These are phyloP conservation scores for Trachelus stipa DNA, from an alignment of 2,888 invertebrate genomes.

Conservation along the genomic window DNA sequence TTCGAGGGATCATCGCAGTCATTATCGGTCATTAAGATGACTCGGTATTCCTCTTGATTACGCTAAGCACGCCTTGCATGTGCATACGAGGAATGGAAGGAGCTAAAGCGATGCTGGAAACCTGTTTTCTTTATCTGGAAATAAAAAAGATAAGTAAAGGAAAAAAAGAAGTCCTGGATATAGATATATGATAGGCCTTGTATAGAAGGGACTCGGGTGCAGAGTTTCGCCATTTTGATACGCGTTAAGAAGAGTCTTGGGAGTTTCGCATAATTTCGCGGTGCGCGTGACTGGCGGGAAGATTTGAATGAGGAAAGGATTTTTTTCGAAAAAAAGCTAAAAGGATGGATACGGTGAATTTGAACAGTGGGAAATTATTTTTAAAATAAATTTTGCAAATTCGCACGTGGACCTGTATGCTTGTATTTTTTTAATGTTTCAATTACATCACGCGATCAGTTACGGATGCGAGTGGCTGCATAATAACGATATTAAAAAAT, in stretches of 20 bases:
- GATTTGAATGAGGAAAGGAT: neutral
- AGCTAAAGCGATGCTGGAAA: neutral
- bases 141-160: neutral
- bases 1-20: slow-evolving; percentile 18
- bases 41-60: neutral
- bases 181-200: neutral
- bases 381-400: too few species aligned
- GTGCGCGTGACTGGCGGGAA: neutral
- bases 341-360: neutral
- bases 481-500: neutral
- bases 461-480: too few species aligned
- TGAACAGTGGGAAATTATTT: too few species aligned
- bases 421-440: too few species aligned
- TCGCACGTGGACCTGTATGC: too few species aligned
- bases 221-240: neutral
- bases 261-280: neutral
- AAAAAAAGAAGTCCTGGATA: neutral
- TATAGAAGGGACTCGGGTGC: neutral
- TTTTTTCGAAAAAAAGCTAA: too few species aligned
- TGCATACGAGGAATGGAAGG: neutral
- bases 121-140: neutral
- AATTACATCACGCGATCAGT: too few species aligned
- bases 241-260: neutral
- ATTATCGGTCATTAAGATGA: neutral
- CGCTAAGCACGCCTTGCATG: neutral